Conservation (phyloP, 1,140 invertebrate species). For the Orius laevigatus region DNA sequence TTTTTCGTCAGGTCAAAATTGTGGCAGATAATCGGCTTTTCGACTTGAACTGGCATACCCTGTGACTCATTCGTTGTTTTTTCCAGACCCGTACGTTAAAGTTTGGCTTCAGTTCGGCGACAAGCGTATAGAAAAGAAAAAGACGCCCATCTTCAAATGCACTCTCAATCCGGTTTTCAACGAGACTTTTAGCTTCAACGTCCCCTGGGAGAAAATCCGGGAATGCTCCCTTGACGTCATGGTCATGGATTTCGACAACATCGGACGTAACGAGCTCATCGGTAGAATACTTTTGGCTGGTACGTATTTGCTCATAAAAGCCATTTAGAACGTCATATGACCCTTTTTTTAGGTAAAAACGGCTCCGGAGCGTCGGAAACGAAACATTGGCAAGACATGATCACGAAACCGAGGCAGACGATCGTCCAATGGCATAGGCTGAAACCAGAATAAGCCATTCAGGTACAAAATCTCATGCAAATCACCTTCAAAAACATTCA, state of each 20-base stretch:
- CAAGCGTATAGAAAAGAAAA: constrained; percentile 84
- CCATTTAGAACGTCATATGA: not conserved
- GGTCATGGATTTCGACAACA: constrained; percentile 91
- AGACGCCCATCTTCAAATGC: constrained; percentile 89
- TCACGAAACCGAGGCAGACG: constrained; percentile 82
- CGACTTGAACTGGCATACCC: too few species aligned
- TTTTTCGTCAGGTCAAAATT: too few species aligned
- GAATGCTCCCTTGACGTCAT: constrained; percentile 83
- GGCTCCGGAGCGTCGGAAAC: constrained; percentile 80
- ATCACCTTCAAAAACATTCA: not conserved
- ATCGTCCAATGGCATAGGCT: constrained; percentile 84
- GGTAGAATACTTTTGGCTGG: constrained; percentile 74
- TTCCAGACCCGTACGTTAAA: constrained; percentile 87
- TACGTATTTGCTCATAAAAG: constrained; percentile 27
- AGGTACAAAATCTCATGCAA: not conserved
- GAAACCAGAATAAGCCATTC: constrained; percentile 53
- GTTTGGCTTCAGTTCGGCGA: constrained; percentile 91
- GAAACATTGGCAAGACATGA: constrained; percentile 93
- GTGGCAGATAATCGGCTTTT: too few species aligned
- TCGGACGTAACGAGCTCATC: constrained; percentile 81
- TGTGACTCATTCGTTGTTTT: constrained; percentile 2
- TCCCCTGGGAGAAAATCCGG: constrained; percentile 86
- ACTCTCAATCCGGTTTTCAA: constrained; percentile 85
- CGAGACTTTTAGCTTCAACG: constrained; percentile 81
- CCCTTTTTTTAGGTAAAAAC: constrained; percentile 52